Base-by-base conservation (phyloP, 2,113 vertebrate genomes). In the Dendrocopos noguchii region DNA sequence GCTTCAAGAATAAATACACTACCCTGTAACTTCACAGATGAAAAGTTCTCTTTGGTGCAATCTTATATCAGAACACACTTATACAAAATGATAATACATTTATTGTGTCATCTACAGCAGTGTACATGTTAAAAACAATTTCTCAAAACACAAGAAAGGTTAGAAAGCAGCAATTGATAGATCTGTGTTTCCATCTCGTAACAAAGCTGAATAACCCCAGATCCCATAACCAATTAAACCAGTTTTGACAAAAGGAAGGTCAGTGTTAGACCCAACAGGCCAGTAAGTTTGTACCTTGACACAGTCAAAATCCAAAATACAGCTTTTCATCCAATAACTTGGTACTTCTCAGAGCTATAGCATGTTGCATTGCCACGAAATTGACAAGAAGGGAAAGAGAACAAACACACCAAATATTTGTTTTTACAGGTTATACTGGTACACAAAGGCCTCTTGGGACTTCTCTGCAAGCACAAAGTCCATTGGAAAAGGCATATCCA, bases 101-200 rank as follows among this genome's bases (percentile, higher is more conserved):
- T 98, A 98, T 98, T 97, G 96, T 96, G 86, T 96, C 95, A 92
- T 95, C 97, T 97, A 97, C 93, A 98, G 96, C 90, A 96, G 80
- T 92, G 50, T 92, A 97, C 91, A 95, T 93, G 89, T 94, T 95
- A 96, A 97, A 95, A 95, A 97, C 93, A 83, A 93, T 84, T 90
- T 84, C 78, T 90, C 79, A 93, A 91, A 96, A 96, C 97, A 96
- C 95, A 96, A 96, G 90, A 89, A 91, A 81, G 66, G 28, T 97
- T 96, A 95, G 61, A 91, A 94, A 94, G 95, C 90, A 3, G 90
- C 53, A 95, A 95, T 60, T 67, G 78, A 88, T 87, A 52, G 50
- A 87, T 82, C 91, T 92, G 87, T 92, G 71, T 85, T 82, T 72
- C 80, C 94, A 92, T 65, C 72, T 91, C 52, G 9, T 91, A 87